These are phyloP conservation scores for Ophion ventricosus DNA, from an alignment of 2,888 invertebrate species.

Conservation along the genomic window DNA sequence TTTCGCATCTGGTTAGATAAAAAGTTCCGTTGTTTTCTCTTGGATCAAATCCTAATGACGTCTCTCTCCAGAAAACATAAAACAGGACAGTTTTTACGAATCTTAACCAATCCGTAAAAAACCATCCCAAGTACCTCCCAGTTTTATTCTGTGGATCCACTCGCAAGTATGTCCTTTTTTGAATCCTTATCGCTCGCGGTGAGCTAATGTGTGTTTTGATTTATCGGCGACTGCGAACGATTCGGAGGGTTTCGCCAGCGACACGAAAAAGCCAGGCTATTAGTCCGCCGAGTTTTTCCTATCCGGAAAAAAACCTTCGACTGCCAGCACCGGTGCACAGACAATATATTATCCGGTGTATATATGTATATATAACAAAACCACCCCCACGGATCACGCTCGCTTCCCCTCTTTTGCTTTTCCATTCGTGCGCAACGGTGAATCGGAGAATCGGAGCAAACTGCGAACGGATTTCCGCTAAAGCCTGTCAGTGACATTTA, in stretches of 20 bases:
- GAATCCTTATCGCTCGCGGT: not conserved
- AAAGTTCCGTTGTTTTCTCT: not conserved
- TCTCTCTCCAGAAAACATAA: not conserved
- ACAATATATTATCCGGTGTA: slow-evolving; percentile 42
- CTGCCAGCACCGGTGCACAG: slow-evolving; percentile 18
- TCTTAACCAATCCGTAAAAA: not conserved
- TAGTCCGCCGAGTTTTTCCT: slow-evolving; percentile 42
- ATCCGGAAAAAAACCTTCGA: slow-evolving; percentile 32
- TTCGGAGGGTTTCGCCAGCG: not conserved
- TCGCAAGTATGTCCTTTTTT: not conserved
- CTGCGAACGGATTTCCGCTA: slow-evolving; percentile 28
- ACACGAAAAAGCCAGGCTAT: slow-evolving; percentile 43
- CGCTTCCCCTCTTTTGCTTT: slow-evolving; percentile 36
- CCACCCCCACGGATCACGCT: not conserved
- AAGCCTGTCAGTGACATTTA: slow-evolving; percentile 31
- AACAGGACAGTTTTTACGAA: not conserved
- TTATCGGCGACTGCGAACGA: slow-evolving; percentile 26
- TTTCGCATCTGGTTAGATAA: too few species aligned
- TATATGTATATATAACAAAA: slow-evolving; percentile 19
- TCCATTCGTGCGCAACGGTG: slow-evolving; percentile 27
- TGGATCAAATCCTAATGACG: not conserved
- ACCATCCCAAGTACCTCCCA: not conserved
- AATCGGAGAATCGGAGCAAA: slow-evolving; percentile 26
- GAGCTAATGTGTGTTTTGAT: slow-evolving; percentile 29
- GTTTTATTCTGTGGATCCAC: slow-evolving; percentile 3